Percentiles rank a stretch among this genome's conserved stretches.
These are phyloP conservation scores for Miniopterus natalensis DNA, from an alignment of 2,113 vertebrate genomes.

Conservation along the genomic window DNA sequence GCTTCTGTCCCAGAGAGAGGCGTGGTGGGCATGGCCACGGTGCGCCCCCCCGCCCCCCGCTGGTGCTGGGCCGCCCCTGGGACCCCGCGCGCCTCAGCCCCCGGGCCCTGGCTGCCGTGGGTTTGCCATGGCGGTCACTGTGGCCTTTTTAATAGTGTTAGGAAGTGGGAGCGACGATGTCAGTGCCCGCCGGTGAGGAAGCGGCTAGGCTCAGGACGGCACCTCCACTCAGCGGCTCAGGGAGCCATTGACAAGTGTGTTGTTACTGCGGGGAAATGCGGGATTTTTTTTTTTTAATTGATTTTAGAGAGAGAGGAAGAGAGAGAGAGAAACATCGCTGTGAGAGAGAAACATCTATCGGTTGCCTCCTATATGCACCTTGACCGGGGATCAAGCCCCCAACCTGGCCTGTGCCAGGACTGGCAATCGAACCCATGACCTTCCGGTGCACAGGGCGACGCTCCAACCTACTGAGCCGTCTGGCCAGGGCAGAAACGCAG, in stretches of 20 bases:
- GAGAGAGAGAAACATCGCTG: background rate
- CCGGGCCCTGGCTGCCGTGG: background rate
- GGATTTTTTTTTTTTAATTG: background rate
- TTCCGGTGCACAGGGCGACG: no score
- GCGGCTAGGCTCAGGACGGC: no score
- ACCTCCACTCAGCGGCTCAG: background rate
- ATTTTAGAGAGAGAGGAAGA: background rate
- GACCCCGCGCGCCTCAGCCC: background rate
- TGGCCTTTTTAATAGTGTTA: background rate
- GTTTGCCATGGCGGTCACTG: background rate
- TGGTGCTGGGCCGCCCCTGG: background rate
- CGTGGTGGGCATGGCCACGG: background rate
- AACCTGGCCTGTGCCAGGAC: no score
- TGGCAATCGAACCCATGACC: no score
- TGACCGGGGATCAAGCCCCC: no score
- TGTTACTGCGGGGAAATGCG: background rate
- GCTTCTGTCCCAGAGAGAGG: background rate
- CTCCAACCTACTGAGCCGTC: no score
- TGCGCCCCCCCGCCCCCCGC: accelerated
- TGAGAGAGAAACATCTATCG: background rate
- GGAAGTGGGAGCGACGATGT: background rate
- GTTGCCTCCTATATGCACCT: background rate
- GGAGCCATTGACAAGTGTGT: accelerated
- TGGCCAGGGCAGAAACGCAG: no score
- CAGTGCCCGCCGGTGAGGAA: background rate